These are phyloP conservation scores for Atta cephalotes DNA, from an alignment of 1,140 invertebrate genomes.

Conservation along the genomic window DNA sequence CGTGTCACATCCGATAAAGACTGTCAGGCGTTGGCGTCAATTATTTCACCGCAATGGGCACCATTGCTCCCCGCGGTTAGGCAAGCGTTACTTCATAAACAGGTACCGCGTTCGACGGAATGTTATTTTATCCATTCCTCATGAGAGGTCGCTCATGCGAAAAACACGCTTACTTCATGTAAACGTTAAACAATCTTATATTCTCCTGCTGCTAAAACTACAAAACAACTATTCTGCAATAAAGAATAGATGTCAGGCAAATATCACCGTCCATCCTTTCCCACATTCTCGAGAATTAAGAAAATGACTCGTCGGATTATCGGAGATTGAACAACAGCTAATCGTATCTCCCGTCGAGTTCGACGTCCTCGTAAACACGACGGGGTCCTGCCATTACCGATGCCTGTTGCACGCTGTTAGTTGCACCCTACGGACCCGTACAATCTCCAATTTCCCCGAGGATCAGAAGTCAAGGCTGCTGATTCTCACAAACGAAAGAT, in stretches of 20 bases:
- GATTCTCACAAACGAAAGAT: slow-evolving; percentile 57
- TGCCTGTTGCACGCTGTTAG: slow-evolving; percentile 43
- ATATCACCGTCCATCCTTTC: neutral
- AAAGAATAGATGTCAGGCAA: neutral
- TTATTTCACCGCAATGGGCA: slow-evolving; percentile 38
- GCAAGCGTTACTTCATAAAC: slow-evolving; percentile 46
- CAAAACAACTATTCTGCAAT: neutral
- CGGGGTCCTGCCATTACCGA: slow-evolving; percentile 7
- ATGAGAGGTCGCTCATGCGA: neutral
- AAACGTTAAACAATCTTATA: neutral
- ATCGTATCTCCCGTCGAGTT: slow-evolving; percentile 5
- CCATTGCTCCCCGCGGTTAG: slow-evolving; percentile 20
- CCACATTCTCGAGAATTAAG: neutral
- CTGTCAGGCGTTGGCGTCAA: slow-evolving; percentile 46
- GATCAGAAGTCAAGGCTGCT: slow-evolving; percentile 55
- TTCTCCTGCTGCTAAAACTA: neutral
- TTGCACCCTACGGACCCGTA: slow-evolving; percentile 45
- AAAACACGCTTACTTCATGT: neutral
- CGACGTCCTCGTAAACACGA: slow-evolving; percentile 16
- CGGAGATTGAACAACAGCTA: neutral
- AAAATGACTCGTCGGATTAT: neutral
- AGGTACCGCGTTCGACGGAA: neutral
- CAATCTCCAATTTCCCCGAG: slow-evolving; percentile 57
- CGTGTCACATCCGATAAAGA: slow-evolving; percentile 57
- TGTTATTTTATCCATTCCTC: slow-evolving; percentile 26